Conservation (phyloP, 2,797 vertebrate genomes). For the Microchirus variegatus region DNA sequence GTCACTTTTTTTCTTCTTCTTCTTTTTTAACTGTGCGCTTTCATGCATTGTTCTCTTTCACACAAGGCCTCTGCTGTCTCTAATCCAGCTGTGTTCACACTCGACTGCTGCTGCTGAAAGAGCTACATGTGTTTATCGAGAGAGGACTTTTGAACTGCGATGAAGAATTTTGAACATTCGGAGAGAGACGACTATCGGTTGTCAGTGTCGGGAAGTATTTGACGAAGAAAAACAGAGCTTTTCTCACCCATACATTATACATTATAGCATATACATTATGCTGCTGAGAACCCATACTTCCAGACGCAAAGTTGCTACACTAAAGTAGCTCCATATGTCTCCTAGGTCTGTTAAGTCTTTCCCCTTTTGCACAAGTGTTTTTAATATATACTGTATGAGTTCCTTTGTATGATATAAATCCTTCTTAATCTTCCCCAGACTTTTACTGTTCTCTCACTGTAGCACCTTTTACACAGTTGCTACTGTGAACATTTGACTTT, state of each 20-base stretch:
- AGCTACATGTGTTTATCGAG: slow-evolving; percentile 6
- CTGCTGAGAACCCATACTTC: too few relatives aligned
- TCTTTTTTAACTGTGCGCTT: not conserved
- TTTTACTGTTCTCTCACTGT: slow-evolving; percentile 19
- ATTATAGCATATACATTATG: too few relatives aligned
- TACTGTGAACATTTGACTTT: slow-evolving; percentile 8
- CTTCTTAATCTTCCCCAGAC: slow-evolving; percentile 19
- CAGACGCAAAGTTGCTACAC: not conserved
- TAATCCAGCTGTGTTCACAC: slow-evolving; percentile 24
- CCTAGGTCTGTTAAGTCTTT: not conserved
- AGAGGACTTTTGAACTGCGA: not conserved
- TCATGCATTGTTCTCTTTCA: slow-evolving; percentile 6
- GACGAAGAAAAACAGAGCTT: not conserved
- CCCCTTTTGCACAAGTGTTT: slow-evolving; percentile 5
- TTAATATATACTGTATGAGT: slow-evolving; percentile 9
- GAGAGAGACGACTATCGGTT: too few relatives aligned
- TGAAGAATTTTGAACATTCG: too few relatives aligned
- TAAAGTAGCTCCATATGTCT: slow-evolving; percentile 7
- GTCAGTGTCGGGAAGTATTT: slow-evolving; percentile 3
- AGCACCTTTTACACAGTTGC: not conserved
- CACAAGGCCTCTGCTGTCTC: slow-evolving; percentile 8
- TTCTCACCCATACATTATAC: too few relatives aligned
- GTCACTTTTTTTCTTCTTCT: not conserved
- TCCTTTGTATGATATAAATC: slow-evolving; percentile 6
- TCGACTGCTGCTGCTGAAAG: slow-evolving; percentile 32